A percentile compares a stretch with the other conserved stretches of the same genome.
These are phyloP conservation scores for Calliphora vomitoria DNA, from an alignment of 2,888 invertebrate genomes.

Conservation along the genomic window DNA sequence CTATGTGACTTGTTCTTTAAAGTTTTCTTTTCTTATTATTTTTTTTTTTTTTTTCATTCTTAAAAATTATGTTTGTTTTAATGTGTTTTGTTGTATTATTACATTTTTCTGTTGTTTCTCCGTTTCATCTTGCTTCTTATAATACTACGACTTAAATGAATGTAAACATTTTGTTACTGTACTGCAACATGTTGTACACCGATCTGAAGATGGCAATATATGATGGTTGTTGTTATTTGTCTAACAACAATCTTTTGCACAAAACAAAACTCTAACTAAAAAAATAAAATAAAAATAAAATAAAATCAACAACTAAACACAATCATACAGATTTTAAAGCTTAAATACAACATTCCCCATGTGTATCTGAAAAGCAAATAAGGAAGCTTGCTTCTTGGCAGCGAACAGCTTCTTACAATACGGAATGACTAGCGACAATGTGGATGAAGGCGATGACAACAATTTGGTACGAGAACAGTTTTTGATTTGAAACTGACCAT, in stretches of 20 bases:
- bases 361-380: conserved; percentile 67
- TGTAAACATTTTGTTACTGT: conserved; percentile 67
- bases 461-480: conserved; percentile 21
- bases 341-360: conserved; percentile 64
- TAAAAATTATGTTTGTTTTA: conserved; percentile 50
- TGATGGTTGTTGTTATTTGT: conserved; percentile 64
- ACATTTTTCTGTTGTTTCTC: conserved; percentile 19
- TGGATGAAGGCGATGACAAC: conserved; percentile 14
- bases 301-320: conserved; percentile 42
- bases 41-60: conserved; percentile 1
- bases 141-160: conserved; percentile 38
- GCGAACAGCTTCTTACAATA: not conserved
- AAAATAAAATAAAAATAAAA: conserved; percentile 30
- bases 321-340: conserved; percentile 29
- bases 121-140: conserved; percentile 37
- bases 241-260: conserved; percentile 61
- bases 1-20: too few species aligned
- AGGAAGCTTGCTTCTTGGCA: conserved; percentile 57
- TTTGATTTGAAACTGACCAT: conserved; percentile 37
- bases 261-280: conserved; percentile 3
- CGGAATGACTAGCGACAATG: not conserved
- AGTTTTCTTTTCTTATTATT: too few species aligned
- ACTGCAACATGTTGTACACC: conserved; percentile 51
- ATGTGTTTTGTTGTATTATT: conserved; percentile 38
- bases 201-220: conserved; percentile 64